These are phyloP conservation scores for Zeus faber DNA, from an alignment of 2,113 vertebrate genomes.

Conservation along the genomic window DNA sequence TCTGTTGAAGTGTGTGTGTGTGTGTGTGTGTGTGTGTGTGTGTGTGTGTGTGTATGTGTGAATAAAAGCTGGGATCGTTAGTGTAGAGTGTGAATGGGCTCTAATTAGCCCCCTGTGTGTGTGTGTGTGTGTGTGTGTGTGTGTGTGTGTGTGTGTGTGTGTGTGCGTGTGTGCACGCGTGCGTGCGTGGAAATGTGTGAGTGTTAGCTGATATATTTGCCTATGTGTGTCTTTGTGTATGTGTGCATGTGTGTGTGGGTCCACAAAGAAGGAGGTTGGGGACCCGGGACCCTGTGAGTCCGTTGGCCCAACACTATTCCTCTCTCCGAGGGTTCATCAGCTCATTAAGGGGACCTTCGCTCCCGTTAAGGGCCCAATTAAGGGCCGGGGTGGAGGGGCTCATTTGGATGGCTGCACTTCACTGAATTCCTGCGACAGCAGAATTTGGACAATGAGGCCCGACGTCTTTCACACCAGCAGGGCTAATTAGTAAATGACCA, in stretches of 20 bases:
- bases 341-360: conserved; percentile 71
- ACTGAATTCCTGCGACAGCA: conserved; percentile 65
- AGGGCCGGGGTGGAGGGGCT: conserved; percentile 51
- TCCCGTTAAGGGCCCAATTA: conserved; percentile 71
- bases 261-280: conserved; percentile 59
- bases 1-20: conserved; percentile 69
- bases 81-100: conserved; percentile 72
- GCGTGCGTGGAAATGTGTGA: conserved; percentile 4
- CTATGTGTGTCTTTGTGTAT: neutral
- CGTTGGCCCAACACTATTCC: conserved; percentile 32
- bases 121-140: conserved; percentile 34
- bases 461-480: conserved; percentile 37
- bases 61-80: conserved; percentile 75
- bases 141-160: conserved; percentile 20
- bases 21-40: conserved; percentile 72
- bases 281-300: conserved; percentile 50
- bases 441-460: conserved; percentile 52
- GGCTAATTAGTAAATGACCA: conserved; percentile 57
- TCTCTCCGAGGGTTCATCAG: conserved; percentile 60
- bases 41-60: conserved; percentile 67
- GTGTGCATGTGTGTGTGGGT: conserved; percentile 8
- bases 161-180: conserved; percentile 6
- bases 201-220: conserved; percentile 3
- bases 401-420: conserved; percentile 61
- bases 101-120: conserved; percentile 70